These are phyloP conservation scores for Antheraea mylitta DNA, from an alignment of 1,140 invertebrate species.

Conservation along the genomic window DNA sequence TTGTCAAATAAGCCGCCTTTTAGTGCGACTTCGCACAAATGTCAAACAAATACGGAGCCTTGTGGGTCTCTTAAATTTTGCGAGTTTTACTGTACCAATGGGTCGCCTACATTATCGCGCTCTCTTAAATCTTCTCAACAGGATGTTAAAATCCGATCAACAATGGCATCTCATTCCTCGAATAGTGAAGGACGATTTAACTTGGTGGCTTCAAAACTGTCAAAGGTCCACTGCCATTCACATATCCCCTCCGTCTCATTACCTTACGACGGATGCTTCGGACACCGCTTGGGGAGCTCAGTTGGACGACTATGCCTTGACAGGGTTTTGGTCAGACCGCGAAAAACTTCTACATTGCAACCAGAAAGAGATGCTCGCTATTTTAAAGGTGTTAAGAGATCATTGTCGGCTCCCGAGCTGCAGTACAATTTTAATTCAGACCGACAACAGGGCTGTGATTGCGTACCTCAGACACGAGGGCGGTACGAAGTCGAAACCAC, in stretches of 20 bases:
- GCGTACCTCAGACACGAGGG: too few species aligned
- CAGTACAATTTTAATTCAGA: neutral
- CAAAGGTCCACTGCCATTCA: constrained; percentile 22
- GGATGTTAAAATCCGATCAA: neutral
- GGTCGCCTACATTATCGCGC: too few species aligned
- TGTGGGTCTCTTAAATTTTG: too few species aligned
- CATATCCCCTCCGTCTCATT: constrained; percentile 22
- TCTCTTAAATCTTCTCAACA: too few species aligned
- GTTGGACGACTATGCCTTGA: too few species aligned
- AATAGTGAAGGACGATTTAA: neutral
- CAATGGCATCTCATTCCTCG: neutral
- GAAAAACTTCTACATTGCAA: constrained; percentile 42
- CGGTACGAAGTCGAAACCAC: too few species aligned
- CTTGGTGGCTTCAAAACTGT: constrained; percentile 23
- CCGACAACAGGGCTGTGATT: too few species aligned
- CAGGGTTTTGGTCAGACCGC: constrained; percentile 31
- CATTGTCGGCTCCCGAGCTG: constrained; percentile 15
- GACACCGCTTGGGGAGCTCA: too few species aligned
- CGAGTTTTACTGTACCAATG: too few species aligned
- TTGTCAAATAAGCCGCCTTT: too few species aligned
- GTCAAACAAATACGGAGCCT: too few species aligned
- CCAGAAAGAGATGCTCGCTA: constrained; percentile 43
- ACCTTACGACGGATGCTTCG: constrained; percentile 21
- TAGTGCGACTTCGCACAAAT: too few species aligned
- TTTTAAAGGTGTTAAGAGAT: constrained; percentile 31